Conservation (phyloP, 2,888 invertebrate species). For the Meiosimyza decipiens region DNA sequence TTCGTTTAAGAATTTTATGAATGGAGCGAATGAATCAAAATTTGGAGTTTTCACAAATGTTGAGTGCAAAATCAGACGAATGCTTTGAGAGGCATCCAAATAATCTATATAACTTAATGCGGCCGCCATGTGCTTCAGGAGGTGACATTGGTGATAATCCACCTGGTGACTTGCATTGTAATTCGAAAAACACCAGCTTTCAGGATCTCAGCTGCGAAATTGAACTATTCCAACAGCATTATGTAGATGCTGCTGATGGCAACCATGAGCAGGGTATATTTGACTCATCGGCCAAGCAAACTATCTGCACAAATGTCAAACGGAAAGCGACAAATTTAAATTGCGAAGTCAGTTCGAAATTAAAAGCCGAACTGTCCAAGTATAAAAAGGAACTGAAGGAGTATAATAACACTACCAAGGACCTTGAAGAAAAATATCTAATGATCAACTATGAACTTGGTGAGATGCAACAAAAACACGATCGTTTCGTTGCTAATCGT, state of each 20-base stretch:
- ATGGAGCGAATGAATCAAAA: conserved; percentile 49
- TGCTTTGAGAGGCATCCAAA: conserved; percentile 39
- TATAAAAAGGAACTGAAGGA: conserved; percentile 58
- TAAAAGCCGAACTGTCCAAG: conserved; percentile 55
- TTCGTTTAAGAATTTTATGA: conserved; percentile 23
- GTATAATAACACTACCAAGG: conserved; percentile 57
- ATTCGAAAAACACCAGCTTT: conserved; percentile 35
- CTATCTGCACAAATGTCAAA: conserved; percentile 33
- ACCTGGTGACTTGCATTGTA: conserved; percentile 31
- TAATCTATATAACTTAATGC: conserved; percentile 38
- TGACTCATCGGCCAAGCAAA: conserved; percentile 2
- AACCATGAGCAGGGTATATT: not conserved
- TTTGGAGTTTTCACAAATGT: conserved; percentile 43
- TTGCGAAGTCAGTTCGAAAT: conserved; percentile 36
- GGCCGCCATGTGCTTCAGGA: conserved; percentile 36
- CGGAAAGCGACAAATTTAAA: conserved; percentile 23
- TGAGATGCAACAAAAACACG: conserved; percentile 59
- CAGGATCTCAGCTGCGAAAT: conserved; percentile 32
- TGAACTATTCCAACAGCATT: conserved; percentile 32
- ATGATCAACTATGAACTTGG: conserved; percentile 59
- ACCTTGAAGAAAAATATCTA: conserved; percentile 58
- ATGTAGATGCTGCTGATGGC: conserved; percentile 34
- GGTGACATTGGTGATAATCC: conserved; percentile 35
- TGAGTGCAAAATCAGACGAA: conserved; percentile 41
- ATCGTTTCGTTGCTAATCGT: conserved; percentile 48